Conservation (phyloP, 2,113 vertebrate genomes). For the Cyanoramphus novaezelandiae region DNA sequence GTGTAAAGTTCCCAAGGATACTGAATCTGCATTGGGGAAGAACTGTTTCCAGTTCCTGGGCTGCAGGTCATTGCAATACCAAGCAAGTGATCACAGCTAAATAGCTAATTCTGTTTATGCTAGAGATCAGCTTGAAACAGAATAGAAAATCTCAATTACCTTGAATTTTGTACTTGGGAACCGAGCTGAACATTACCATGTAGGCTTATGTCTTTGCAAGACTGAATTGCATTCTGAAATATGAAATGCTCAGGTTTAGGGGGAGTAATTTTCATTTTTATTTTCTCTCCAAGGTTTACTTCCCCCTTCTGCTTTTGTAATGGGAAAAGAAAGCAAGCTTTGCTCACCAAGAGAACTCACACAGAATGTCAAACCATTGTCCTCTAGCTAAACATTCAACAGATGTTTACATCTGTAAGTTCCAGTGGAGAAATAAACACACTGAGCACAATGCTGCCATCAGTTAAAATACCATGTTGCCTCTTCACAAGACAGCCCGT, state of each 20-base stretch:
- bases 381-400: background rate
- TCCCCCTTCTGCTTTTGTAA: background rate
- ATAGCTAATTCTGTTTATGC: background rate
- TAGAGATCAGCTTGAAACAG: background rate
- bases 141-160: background rate
- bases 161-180: background rate
- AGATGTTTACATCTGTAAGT: constrained; percentile 4
- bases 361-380: background rate
- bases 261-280: background rate
- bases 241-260: background rate
- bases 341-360: background rate
- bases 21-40: background rate
- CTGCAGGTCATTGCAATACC: background rate
- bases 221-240: background rate
- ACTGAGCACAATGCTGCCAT: background rate
- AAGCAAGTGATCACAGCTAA: background rate
- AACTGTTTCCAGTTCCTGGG: background rate
- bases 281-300: background rate
- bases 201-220: background rate
- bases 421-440: constrained; percentile 25
- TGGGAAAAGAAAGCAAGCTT: background rate
- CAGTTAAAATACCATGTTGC: background rate
- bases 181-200: background rate
- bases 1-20: background rate
- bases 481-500: background rate